phyloP scores from a whole-genome alignment of 2,113 vertebrate genomes.

The Scortum barcoo region DNA sequence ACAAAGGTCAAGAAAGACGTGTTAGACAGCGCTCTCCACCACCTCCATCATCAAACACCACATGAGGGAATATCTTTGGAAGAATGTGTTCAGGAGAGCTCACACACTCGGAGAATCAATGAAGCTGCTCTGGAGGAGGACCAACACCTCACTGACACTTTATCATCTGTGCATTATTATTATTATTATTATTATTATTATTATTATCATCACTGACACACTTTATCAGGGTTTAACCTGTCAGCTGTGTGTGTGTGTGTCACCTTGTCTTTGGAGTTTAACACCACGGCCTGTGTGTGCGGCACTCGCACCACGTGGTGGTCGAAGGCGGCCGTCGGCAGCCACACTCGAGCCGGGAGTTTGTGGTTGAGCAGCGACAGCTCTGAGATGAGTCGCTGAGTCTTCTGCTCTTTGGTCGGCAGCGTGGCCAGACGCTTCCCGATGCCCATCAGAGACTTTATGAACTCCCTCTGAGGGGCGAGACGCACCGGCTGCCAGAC shows the following conservation, averaged over 20 bases:
- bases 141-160: too few species aligned
- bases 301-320: constrained; percentile 95
- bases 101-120: too few species aligned
- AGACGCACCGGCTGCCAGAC: constrained; percentile 88
- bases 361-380: constrained; percentile 97
- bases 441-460: constrained; percentile 95
- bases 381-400: constrained; percentile 92
- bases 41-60: too few species aligned
- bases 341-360: constrained; percentile 93
- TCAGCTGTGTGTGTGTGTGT: neutral
- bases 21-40: too few species aligned
- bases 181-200: too few species aligned
- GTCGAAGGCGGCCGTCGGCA: constrained; percentile 92
- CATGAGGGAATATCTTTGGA: too few species aligned
- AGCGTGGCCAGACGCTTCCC: constrained; percentile 94
- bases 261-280: constrained; percentile 97
- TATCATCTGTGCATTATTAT: too few species aligned
- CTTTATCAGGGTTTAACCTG: too few species aligned
- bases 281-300: constrained; percentile 94
- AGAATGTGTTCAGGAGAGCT: too few species aligned
- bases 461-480: constrained; percentile 94
- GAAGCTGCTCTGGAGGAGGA: too few species aligned
- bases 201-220: too few species aligned
- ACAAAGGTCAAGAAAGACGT: neutral
- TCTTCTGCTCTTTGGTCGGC: constrained; percentile 98